These are phyloP conservation scores for Morelia viridis DNA, from an alignment of 2,797 vertebrate genomes.

Conservation along the genomic window DNA sequence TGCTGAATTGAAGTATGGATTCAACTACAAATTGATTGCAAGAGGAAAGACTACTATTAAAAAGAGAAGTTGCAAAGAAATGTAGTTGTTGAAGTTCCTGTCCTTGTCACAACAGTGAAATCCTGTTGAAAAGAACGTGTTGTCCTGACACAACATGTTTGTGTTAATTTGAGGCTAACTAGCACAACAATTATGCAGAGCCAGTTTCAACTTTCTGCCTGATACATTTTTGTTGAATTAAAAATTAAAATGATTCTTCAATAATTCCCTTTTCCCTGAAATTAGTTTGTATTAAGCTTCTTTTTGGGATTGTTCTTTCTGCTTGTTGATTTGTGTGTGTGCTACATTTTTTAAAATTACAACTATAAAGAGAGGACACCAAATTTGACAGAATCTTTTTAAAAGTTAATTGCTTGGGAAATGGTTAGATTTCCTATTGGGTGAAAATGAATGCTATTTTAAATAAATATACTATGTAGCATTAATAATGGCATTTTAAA, in stretches of 20 bases:
- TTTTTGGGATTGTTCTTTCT: slow-evolving; percentile 66
- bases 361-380: slow-evolving; percentile 60
- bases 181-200: slow-evolving; percentile 68
- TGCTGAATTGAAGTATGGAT: slow-evolving; percentile 66
- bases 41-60: slow-evolving; percentile 70
- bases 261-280: slow-evolving; percentile 47
- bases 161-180: slow-evolving; percentile 66
- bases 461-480: slow-evolving; percentile 49
- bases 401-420: slow-evolving; percentile 60
- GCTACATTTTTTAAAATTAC: slow-evolving; percentile 44
- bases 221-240: slow-evolving; percentile 52
- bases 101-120: slow-evolving; percentile 72
- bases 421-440: slow-evolving; percentile 57
- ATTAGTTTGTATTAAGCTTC: slow-evolving; percentile 64
- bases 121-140: slow-evolving; percentile 74
- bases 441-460: slow-evolving; percentile 62
- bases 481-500: slow-evolving; percentile 57
- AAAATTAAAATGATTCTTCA: slow-evolving; percentile 49
- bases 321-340: slow-evolving; percentile 54
- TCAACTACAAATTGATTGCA: slow-evolving; percentile 60
- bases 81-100: slow-evolving; percentile 72
- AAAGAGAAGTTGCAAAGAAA: slow-evolving; percentile 74
- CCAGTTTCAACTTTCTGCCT: slow-evolving; percentile 65
- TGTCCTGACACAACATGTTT: slow-evolving; percentile 67
- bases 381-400: slow-evolving; percentile 63